A percentile compares a stretch with the other conserved stretches of the same genome.
Evolutionary conservation across 2,888 invertebrate genomes (phyloP).

Genomic region (Thymelicus sylvestris): DNA sequence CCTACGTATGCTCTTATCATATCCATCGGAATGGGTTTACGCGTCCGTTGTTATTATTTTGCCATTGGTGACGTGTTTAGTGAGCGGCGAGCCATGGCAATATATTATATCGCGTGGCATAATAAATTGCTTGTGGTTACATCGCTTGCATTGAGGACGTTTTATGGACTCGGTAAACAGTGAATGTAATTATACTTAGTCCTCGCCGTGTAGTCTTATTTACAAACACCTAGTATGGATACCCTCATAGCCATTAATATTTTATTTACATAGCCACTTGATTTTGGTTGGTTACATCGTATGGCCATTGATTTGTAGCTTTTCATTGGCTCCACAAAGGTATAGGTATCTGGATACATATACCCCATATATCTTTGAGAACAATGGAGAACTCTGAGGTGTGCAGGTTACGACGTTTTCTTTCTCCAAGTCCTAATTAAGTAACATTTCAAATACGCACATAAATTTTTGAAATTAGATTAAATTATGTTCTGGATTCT

Average conservation of each 20-base stretch:
- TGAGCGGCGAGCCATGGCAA: slow-evolving; percentile 13
- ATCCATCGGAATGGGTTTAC: not conserved
- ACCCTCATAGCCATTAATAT: no score
- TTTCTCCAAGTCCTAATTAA: no score
- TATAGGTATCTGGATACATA: no score
- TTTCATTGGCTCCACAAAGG: no score
- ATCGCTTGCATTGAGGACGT: slow-evolving; percentile 9
- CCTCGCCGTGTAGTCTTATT: not conserved
- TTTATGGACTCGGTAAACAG: slow-evolving; percentile 1
- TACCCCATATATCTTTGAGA: no score
- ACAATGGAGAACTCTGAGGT: no score
- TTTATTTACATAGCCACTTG: no score
- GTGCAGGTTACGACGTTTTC: no score
- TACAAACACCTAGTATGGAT: not conserved
- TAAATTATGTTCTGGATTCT: no score
- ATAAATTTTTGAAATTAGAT: no score
- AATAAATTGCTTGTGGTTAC: slow-evolving; percentile 27
- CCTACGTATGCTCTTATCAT: not conserved
- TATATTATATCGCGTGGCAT: slow-evolving; percentile 38
- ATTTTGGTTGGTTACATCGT: not conserved
- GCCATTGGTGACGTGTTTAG: slow-evolving; percentile 24
- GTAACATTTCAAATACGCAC: no score
- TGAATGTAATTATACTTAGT: slow-evolving; percentile 5
- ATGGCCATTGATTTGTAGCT: no score
- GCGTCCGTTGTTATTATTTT: slow-evolving; percentile 33